Conservation (phyloP, 2,113 vertebrate genomes). For the Ranitomeya variabilis region DNA sequence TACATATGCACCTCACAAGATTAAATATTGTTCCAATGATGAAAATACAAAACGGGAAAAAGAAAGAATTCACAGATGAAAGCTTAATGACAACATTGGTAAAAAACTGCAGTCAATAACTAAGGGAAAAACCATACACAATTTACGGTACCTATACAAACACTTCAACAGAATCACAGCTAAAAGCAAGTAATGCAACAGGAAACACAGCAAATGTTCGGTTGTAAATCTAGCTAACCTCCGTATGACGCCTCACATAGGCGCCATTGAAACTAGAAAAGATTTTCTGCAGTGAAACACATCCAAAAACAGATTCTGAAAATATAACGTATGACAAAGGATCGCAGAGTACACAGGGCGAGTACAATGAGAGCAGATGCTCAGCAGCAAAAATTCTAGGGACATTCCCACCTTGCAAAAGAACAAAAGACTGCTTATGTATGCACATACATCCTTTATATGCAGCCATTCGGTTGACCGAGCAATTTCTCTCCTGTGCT, state of each 20-base stretch:
- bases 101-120: neutral
- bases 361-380: neutral
- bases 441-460: slow-evolving; percentile 33
- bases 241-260: neutral
- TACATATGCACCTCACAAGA: neutral
- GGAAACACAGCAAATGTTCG: neutral
- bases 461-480: neutral
- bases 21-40: neutral
- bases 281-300: neutral
- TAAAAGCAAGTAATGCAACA: neutral
- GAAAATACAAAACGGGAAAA: too few species aligned
- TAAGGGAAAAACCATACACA: neutral
- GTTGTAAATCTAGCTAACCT: neutral
- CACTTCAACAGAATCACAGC: too few species aligned
- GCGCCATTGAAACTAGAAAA: neutral
- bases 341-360: neutral
- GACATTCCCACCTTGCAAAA: slow-evolving; percentile 38
- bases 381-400: slow-evolving; percentile 18
- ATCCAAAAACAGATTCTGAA: neutral
- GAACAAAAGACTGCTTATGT: slow-evolving; percentile 45
- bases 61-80: neutral
- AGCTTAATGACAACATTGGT: neutral
- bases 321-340: neutral
- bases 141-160: too few species aligned
- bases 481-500: slow-evolving; percentile 3